Evolutionary conservation across 2,888 invertebrate species (phyloP).

Genomic region (Tineola bisselliella): DNA sequence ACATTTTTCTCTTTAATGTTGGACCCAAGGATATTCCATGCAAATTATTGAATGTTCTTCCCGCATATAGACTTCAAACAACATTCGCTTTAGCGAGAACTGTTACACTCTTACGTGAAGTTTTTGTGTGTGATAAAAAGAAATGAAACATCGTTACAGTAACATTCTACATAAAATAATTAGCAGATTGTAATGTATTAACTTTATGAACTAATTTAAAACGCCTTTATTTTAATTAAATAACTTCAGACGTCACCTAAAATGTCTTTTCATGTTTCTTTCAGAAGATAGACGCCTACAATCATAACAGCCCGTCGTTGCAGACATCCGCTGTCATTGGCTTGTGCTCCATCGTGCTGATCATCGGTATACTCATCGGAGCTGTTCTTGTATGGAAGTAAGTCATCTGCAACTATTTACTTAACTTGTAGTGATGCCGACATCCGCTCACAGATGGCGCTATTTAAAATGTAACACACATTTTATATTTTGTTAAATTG

Average conservation of each 20-base stretch:
- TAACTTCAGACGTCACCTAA: no score
- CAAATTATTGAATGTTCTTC: not conserved
- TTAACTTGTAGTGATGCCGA: no score
- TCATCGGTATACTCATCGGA: constrained; percentile 81
- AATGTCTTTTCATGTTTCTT: constrained; percentile 22
- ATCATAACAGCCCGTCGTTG: constrained; percentile 84
- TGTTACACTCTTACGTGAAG: not conserved
- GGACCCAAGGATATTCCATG: not conserved
- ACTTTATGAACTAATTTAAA: no score
- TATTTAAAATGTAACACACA: no score
- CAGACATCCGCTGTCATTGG: constrained; percentile 88
- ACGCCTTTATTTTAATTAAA: no score
- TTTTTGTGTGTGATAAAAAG: no score
- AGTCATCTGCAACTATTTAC: constrained; percentile 66
- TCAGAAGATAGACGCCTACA: constrained; percentile 89
- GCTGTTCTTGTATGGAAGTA: constrained; percentile 89
- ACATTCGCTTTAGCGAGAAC: not conserved
- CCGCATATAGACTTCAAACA: not conserved
- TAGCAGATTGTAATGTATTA: no score
- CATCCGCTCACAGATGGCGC: no score
- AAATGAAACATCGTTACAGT: no score
- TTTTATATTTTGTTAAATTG: no score
- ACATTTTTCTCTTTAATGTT: constrained; percentile 4
- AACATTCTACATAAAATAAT: no score
- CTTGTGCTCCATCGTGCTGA: constrained; percentile 80